Conservation (phyloP, 2,888 invertebrate genomes). For the Drosophila testacea region DNA sequence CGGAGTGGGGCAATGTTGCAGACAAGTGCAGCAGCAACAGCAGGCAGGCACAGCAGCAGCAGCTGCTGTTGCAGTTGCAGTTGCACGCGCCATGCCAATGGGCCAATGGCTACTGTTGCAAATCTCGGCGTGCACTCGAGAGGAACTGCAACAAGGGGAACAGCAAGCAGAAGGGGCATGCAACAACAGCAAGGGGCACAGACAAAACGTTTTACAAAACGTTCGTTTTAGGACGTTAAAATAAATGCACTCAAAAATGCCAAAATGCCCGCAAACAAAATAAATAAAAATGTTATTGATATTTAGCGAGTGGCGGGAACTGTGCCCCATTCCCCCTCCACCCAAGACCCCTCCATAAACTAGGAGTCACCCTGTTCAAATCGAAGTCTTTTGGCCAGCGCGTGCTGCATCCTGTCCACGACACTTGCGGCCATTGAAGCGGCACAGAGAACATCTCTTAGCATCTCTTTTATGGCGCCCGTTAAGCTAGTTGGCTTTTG, state of each 20-base stretch:
- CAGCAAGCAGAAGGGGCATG: slow-evolving; percentile 12
- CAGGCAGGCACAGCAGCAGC: slow-evolving; percentile 44
- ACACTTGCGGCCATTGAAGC: slow-evolving; percentile 69
- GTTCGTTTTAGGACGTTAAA: slow-evolving; percentile 75
- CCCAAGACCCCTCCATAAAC: not conserved
- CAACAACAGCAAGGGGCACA: slow-evolving; percentile 23
- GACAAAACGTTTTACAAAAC: slow-evolving; percentile 78
- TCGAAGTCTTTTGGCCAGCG: slow-evolving; percentile 33
- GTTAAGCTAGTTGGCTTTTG: slow-evolving; percentile 63
- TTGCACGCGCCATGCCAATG: slow-evolving; percentile 66
- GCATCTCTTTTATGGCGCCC: slow-evolving; percentile 65
- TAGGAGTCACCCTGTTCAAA: slow-evolving; percentile 2
- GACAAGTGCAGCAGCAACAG: slow-evolving; percentile 61
- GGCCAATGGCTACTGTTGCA: slow-evolving; percentile 57
- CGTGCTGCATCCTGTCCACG: slow-evolving; percentile 71
- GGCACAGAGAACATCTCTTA: slow-evolving; percentile 46
- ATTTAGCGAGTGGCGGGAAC: slow-evolving; percentile 68
- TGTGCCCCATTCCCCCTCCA: slow-evolving; percentile 4
- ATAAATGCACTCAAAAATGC: slow-evolving; percentile 80
- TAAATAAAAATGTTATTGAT: slow-evolving; percentile 80
- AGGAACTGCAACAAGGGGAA: slow-evolving; percentile 56
- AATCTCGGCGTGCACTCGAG: slow-evolving; percentile 76
- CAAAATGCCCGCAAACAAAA: slow-evolving; percentile 80
- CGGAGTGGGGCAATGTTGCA: slow-evolving; percentile 3
- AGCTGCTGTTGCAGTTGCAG: slow-evolving; percentile 64